Percentiles rank a stretch among this genome's conserved stretches.
Evolutionary conservation across 2,888 invertebrate species (phyloP).

Genomic region (Chorisops tibialis): DNA sequence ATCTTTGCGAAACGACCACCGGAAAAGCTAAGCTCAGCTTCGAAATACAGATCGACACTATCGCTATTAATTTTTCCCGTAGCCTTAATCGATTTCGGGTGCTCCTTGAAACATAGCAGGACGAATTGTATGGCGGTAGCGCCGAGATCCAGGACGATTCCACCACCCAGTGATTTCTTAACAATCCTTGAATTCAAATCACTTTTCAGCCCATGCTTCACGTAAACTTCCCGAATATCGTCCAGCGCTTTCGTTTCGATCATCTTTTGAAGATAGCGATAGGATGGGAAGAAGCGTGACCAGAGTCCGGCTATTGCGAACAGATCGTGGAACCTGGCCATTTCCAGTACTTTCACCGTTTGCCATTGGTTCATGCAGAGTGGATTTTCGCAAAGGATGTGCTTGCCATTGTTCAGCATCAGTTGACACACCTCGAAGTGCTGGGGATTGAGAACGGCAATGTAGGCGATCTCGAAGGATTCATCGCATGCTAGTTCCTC

Average conservation of each 20-base stretch:
- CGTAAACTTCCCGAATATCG: conserved; percentile 62
- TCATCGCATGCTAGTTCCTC: conserved; percentile 66
- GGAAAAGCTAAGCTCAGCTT: conserved; percentile 39
- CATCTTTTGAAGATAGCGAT: conserved; percentile 62
- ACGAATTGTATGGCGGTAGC: conserved; percentile 70
- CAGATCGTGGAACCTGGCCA: conserved; percentile 63
- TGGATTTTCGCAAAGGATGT: conserved; percentile 85
- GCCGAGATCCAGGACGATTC: conserved; percentile 69
- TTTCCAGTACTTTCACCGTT: conserved; percentile 60
- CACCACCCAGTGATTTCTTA: conserved; percentile 69
- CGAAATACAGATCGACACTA: conserved; percentile 61
- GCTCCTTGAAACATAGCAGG: conserved; percentile 62
- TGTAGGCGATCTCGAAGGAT: conserved; percentile 77
- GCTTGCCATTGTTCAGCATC: conserved; percentile 74
- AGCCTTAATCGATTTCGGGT: conserved; percentile 64
- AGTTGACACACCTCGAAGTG: conserved; percentile 67
- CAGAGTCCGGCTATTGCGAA: conserved; percentile 83
- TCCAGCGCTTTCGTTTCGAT: conserved; percentile 63
- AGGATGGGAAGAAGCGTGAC: conserved; percentile 75
- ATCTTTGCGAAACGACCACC: conserved; percentile 36
- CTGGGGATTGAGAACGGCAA: conserved; percentile 68
- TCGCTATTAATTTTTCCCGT: conserved; percentile 64
- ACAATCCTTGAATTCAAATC: conserved; percentile 55
- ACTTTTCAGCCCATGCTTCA: conserved; percentile 63
- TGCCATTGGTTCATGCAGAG: conserved; percentile 72